Percentiles rank a stretch among this genome's conserved stretches.
Evolutionary conservation across 1,140 invertebrate species (phyloP).

Genomic region (Zaprionus capensis): DNA sequence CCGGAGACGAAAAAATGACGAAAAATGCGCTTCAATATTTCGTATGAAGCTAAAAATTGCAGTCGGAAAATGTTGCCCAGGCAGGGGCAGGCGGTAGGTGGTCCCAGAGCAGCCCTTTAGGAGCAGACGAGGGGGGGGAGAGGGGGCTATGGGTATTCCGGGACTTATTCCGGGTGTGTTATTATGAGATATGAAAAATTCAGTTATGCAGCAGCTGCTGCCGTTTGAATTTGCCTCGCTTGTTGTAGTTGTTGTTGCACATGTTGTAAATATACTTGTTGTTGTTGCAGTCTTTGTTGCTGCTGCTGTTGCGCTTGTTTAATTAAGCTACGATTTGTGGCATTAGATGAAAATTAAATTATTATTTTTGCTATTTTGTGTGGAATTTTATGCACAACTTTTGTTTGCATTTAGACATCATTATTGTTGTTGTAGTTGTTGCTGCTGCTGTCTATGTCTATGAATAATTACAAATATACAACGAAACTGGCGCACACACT

Average conservation of each 20-base stretch:
- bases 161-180: slow-evolving; percentile 15
- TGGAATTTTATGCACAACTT: slow-evolving; percentile 37
- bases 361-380: slow-evolving; percentile 48
- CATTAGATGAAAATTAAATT: slow-evolving; percentile 68
- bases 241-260: not conserved
- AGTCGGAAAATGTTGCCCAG: slow-evolving; percentile 7
- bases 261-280: not conserved
- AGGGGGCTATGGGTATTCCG: not conserved
- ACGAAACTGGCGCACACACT: slow-evolving; percentile 14
- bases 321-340: slow-evolving; percentile 59
- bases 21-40: slow-evolving; percentile 72
- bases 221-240: not conserved
- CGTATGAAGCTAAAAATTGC: slow-evolving; percentile 43
- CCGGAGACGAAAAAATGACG: slow-evolving; percentile 10
- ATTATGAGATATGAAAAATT: slow-evolving; percentile 44
- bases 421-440: slow-evolving; percentile 25
- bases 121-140: not conserved
- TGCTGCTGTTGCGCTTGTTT: slow-evolving; percentile 33
- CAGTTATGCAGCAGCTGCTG: slow-evolving; percentile 53
- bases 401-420: slow-evolving; percentile 17
- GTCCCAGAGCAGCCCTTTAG: not conserved
- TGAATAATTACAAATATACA: slow-evolving; percentile 40
- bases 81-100: not conserved
- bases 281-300: not conserved
- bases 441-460: slow-evolving; percentile 11